Conservation (phyloP, 2,797 vertebrate species). For the Danio kyathit region DNA sequence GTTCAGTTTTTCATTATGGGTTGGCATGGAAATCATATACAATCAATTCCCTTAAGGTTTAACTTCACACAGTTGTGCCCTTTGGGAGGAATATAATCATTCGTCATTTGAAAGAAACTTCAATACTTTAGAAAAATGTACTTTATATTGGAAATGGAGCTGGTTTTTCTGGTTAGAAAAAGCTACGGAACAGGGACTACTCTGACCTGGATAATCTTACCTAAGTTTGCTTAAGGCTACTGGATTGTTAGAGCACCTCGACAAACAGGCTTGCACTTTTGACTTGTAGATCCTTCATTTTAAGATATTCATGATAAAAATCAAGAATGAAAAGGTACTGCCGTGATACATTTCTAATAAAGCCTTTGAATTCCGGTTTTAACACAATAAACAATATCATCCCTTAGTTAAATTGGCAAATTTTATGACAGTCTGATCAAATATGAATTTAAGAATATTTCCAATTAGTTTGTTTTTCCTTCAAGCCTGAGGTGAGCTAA, state of each 20-base stretch:
- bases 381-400: background rate
- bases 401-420: background rate
- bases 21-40: conserved; percentile 25
- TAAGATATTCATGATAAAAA: background rate
- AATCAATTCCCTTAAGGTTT: conserved; percentile 1
- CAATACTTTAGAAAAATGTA: background rate
- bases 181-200: background rate
- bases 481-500: background rate
- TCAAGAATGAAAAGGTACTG: background rate
- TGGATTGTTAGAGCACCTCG: conserved; percentile 39
- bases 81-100: background rate
- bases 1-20: background rate
- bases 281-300: conserved; percentile 6
- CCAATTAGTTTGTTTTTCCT: background rate
- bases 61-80: conserved; percentile 27
- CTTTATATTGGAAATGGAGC: background rate
- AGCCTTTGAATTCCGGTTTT: background rate
- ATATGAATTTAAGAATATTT: background rate
- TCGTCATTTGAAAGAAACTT: background rate
- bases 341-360: background rate
- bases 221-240: conserved; percentile 20
- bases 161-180: conserved; percentile 36
- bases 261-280: conserved; percentile 19
- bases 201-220: conserved; percentile 14
- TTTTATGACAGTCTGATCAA: conserved; percentile 2